A percentile compares a stretch with the other conserved stretches of the same genome.
Evolutionary conservation across 2,888 invertebrate genomes (phyloP).

Genomic region (Tetranychus truncatus): DNA sequence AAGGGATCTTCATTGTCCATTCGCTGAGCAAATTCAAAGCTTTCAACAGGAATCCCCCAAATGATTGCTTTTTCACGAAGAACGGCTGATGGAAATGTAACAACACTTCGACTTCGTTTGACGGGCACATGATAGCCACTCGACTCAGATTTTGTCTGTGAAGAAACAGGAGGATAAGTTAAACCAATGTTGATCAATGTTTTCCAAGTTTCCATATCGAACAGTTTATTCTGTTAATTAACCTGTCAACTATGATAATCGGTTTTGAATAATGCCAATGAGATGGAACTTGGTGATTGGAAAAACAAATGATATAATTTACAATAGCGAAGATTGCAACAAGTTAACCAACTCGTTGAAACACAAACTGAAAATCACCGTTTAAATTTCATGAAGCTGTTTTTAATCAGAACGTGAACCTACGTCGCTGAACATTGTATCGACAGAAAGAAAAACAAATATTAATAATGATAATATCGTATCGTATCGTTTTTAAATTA

Average conservation of each 20-base stretch:
- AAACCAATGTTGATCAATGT: not conserved
- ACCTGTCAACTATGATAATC: not conserved
- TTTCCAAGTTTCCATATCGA: not conserved
- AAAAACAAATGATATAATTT: not conserved
- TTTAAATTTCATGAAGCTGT: not conserved
- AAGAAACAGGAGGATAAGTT: not conserved
- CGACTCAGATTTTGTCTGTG: not conserved
- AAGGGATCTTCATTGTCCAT: constrained; percentile 34
- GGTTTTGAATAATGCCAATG: not conserved
- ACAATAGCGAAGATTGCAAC: not conserved
- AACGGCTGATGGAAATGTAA: not conserved
- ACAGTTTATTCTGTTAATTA: not conserved
- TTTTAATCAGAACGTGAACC: not conserved
- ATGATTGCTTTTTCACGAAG: constrained; percentile 6
- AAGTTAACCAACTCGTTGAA: not conserved
- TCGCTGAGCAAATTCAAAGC: constrained; percentile 30
- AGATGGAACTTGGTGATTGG: not conserved
- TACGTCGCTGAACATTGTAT: no score
- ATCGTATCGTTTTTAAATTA: not conserved
- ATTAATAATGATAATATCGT: no score
- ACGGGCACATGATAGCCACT: not conserved
- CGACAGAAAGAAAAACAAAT: no score
- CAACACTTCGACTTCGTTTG: not conserved
- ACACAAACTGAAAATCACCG: not conserved
- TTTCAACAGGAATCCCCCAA: constrained; percentile 3